A percentile compares a stretch with the other conserved stretches of the same genome.
phyloP scores from a whole-genome alignment of 1,140 invertebrate species.

The Fopius arisanus region DNA sequence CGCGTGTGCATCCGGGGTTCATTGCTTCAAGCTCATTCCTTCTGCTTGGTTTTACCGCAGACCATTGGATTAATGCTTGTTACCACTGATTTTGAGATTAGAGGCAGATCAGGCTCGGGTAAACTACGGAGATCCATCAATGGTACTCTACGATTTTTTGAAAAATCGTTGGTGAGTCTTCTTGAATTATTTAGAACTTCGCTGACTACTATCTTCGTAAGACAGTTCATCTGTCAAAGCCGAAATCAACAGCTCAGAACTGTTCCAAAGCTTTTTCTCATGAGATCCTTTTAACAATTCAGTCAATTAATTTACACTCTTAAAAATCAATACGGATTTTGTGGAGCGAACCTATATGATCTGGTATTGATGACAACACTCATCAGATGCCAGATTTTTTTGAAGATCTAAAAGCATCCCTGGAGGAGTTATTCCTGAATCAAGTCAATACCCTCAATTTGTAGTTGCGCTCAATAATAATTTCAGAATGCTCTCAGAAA shows the following conservation, averaged over 20 bases:
- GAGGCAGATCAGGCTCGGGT: neutral
- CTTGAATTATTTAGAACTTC: neutral
- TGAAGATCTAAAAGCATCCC: too few species aligned
- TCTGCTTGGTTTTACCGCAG: neutral
- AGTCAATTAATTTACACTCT: too few species aligned
- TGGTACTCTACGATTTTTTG: neutral
- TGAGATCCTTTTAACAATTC: too few species aligned
- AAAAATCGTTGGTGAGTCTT: neutral
- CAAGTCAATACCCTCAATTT: neutral
- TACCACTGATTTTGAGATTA: neutral
- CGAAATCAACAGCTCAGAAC: too few species aligned
- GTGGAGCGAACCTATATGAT: too few species aligned
- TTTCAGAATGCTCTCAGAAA: neutral
- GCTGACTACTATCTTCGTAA: too few species aligned
- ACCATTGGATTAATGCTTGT: slow-evolving; percentile 5
- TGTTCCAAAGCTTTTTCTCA: too few species aligned
- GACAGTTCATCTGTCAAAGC: too few species aligned
- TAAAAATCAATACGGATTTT: too few species aligned
- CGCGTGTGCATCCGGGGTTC: slow-evolving; percentile 7
- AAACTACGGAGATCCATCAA: neutral
- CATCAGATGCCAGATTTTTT: too few species aligned
- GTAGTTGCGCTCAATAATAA: neutral
- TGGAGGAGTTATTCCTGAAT: neutral
- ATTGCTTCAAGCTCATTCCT: slow-evolving; percentile 11
- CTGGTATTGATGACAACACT: too few species aligned